Evolutionary conservation across 2,797 vertebrate species (phyloP), one percentile per base, ranked within the genome.

Genomic region (Apodemus agrarius): DNA sequence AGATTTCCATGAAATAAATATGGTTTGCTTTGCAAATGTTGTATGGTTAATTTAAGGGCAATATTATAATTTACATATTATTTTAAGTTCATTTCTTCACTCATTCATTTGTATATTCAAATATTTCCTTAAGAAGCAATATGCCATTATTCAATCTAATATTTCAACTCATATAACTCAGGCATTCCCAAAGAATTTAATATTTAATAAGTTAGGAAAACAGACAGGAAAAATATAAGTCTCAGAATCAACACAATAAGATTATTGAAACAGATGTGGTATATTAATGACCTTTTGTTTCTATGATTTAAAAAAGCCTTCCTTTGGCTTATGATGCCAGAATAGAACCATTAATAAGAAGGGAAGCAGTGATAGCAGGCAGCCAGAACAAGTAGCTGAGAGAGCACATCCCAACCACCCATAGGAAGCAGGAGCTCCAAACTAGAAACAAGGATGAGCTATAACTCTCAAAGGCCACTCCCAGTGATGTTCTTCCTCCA

Each of bases 141-240:
- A 34, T 93, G 16, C 10, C 57, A 85, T 82, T 29, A 94, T 72
- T 89, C 24, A 24, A 90, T 78, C 1, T 0, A 49, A 40, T 90
- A 76, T 85, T 52, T 16, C 3, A 84, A 80, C 26, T 93, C 40
- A 78, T 21, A 74, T 88, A 52, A 63, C 90, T 91, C 54, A 88
- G 1, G 74, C 11, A 93, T 43, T 29, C 14, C 82, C 4, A 91
- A 69, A 34, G 24, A 90, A 81, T 5, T 81, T 61, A 43, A 88
- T 90, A 94, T 80, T 87, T 84, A 74, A 59, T 75, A 57, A 84
- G 2, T 83, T 91, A 87, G 16, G 17, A 86, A 91, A 96, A 80
- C 17, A 95, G 0, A 81, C 24, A 63, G 54, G 7, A 26, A 85
- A 84, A 76, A 84, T 72, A 21, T 24, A 89, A 89, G 12, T 43